These are phyloP conservation scores for Leiothrix lutea DNA, from an alignment of 2,113 vertebrate species.

Conservation along the genomic window DNA sequence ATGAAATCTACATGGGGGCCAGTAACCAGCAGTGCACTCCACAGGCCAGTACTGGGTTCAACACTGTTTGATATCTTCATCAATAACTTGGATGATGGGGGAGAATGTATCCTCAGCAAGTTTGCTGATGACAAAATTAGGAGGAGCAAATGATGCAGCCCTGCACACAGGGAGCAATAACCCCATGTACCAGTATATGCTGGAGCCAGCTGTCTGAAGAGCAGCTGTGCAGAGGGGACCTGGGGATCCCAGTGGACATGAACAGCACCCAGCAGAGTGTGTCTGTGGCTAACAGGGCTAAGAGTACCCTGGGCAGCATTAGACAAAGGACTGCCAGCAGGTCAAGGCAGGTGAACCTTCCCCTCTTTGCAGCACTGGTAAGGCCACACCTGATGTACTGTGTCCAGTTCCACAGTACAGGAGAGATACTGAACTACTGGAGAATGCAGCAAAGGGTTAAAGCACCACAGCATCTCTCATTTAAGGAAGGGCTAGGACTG, in stretches of 20 bases:
- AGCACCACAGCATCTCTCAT: neutral
- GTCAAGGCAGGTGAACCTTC: neutral
- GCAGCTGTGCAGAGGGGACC: neutral
- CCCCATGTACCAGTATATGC: too few relatives aligned
- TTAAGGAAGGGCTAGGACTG: neutral
- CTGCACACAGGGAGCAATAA: neutral
- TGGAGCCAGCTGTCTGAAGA: neutral
- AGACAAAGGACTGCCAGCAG: neutral
- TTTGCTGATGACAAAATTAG: neutral
- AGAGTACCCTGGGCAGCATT: rapidly evolving
- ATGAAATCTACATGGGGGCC: neutral
- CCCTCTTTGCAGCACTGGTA: neutral
- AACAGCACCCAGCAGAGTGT: rapidly evolving
- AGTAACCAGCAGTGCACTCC: neutral
- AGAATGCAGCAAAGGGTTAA: neutral
- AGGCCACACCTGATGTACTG: neutral
- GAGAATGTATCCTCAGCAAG: neutral
- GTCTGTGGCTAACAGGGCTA: neutral
- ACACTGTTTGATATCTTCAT: neutral
- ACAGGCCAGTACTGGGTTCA: neutral
- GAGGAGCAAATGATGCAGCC: neutral
- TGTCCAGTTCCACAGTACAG: neutral
- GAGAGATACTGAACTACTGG: neutral
- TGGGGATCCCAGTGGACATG: neutral
- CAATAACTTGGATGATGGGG: neutral